phyloP scores from a whole-genome alignment of 1,140 invertebrate genomes.

The Zaprionus lachaisei region DNA sequence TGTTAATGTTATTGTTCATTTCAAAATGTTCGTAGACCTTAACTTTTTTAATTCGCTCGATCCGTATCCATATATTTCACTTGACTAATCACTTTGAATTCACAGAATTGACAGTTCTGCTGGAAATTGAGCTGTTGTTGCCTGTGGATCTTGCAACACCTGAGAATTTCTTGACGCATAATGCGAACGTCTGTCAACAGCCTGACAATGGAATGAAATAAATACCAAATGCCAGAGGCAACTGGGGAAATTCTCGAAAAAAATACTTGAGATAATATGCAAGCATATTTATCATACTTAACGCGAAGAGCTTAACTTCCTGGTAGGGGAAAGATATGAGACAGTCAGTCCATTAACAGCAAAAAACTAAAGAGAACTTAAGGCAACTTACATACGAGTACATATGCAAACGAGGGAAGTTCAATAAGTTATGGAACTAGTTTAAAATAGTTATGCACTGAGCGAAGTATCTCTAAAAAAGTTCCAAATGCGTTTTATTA shows the following conservation, averaged over 20 bases:
- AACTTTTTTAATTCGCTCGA: too few relatives aligned
- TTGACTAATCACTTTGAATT: slow-evolving; percentile 5
- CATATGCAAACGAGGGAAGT: slow-evolving; percentile 5
- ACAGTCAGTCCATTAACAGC: slow-evolving; percentile 30
- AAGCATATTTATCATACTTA: slow-evolving; percentile 47
- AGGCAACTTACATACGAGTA: neutral
- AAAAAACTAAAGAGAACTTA: slow-evolving; percentile 7
- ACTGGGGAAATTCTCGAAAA: slow-evolving; percentile 8
- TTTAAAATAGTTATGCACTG: too few relatives aligned
- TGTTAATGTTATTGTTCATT: too few relatives aligned
- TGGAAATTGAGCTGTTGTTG: neutral
- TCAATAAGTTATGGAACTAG: neutral
- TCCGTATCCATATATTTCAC: too few relatives aligned
- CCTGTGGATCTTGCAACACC: neutral
- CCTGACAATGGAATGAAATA: slow-evolving; percentile 23
- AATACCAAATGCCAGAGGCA: neutral
- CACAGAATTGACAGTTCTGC: neutral
- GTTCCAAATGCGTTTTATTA: too few relatives aligned
- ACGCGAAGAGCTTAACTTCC: slow-evolving; percentile 33
- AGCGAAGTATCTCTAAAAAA: too few relatives aligned
- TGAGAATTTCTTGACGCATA: neutral
- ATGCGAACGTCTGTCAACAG: slow-evolving; percentile 28
- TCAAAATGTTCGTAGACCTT: neutral
- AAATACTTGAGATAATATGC: slow-evolving; percentile 16
- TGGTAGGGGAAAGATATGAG: neutral